Percentiles rank a stretch among this genome's conserved stretches.
Conservation (phyloP, 2,797 vertebrate genomes). For the Sebastolobus alascanus region DNA sequence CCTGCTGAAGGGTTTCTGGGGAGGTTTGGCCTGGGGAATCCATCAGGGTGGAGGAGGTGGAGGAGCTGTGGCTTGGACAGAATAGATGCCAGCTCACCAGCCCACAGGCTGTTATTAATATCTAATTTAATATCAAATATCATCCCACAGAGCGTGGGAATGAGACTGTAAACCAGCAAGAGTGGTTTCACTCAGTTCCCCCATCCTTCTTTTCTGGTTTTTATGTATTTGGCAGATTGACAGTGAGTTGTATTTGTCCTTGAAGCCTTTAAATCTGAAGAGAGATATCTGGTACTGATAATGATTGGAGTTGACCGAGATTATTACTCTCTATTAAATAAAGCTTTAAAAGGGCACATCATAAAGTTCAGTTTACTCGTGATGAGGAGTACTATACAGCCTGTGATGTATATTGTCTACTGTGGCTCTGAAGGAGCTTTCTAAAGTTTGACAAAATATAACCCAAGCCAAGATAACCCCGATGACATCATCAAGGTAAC, state of each 20-base stretch:
- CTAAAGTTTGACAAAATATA: background rate
- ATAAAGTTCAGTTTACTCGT: background rate
- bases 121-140: constrained; percentile 62
- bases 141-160: constrained; percentile 54
- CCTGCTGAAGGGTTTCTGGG: constrained; percentile 22
- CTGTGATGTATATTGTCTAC: background rate
- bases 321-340: background rate
- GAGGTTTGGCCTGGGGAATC: constrained; percentile 39
- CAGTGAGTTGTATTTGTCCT: constrained; percentile 12
- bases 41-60: constrained; percentile 46
- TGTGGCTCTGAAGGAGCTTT: background rate
- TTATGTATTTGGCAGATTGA: background rate
- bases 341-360: background rate
- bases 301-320: background rate
- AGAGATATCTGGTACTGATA: background rate
- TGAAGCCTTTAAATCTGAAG: background rate
- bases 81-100: constrained; percentile 31
- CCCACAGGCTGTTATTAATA: constrained; percentile 62
- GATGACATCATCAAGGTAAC: background rate
- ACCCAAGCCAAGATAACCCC: background rate
- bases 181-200: constrained; percentile 36
- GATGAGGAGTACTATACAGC: background rate
- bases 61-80: constrained; percentile 54
- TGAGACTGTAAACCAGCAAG: constrained; percentile 28
- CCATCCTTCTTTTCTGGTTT: constrained; percentile 19